phyloP scores from a whole-genome alignment of 53 echinoderm and acorn worm genomes.

The Astropecten irregularis region DNA sequence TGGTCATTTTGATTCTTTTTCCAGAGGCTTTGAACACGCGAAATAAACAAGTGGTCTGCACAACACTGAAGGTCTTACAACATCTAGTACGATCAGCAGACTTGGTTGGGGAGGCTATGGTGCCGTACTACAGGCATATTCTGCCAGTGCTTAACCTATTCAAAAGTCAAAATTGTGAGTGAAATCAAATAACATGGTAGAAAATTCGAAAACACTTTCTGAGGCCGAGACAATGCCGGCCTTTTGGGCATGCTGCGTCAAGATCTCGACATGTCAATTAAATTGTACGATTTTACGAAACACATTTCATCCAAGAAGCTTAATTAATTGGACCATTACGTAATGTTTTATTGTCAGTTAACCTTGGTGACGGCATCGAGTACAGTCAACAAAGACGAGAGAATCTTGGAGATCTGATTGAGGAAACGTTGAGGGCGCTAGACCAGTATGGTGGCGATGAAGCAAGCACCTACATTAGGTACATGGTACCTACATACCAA shows the following conservation, averaged over 20 bases:
- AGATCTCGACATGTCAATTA: too few species aligned
- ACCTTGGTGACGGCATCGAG: conserved; percentile 80
- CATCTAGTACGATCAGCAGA: conserved; percentile 62
- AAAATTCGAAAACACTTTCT: background rate
- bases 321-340: too few species aligned
- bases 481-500: conserved; percentile 86
- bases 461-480: conserved; percentile 71
- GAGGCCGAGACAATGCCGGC: too few species aligned
- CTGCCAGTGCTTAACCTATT: conserved; percentile 80
- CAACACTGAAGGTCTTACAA: conserved; percentile 67
- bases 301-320: too few species aligned
- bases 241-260: too few species aligned
- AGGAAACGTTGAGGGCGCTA: conserved; percentile 72
- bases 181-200: too few species aligned
- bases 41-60: conserved; percentile 66
- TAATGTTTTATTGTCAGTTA: too few species aligned
- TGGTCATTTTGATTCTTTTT: too few species aligned
- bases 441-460: conserved; percentile 71
- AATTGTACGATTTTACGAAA: too few species aligned
- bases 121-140: conserved; percentile 83
- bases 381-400: conserved; percentile 71
- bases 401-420: conserved; percentile 77
- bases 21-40: conserved; percentile 81
- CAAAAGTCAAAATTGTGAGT: conserved; percentile 69
- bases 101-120: conserved; percentile 75